Conservation (phyloP, 1,140 invertebrate genomes). For the Helicoverpa armigera region DNA sequence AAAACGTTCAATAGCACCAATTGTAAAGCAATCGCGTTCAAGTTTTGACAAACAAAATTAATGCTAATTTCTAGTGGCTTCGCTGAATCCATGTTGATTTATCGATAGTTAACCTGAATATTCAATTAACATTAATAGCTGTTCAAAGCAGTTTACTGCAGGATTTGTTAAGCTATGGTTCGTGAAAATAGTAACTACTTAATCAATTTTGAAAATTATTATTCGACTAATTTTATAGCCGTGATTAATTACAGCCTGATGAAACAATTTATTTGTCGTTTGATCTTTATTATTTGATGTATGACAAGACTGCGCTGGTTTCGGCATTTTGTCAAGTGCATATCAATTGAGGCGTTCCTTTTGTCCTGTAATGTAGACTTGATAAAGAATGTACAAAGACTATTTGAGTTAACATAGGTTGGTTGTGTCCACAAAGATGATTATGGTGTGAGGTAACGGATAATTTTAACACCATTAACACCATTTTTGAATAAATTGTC, state of each 20-base stretch:
- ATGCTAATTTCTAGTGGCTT: too few species aligned
- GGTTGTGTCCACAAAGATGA: not conserved
- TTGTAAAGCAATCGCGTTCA: too few species aligned
- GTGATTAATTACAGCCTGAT: not conserved
- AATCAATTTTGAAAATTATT: not conserved
- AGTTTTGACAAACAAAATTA: too few species aligned
- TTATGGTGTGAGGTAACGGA: too few species aligned
- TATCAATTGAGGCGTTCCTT: slow-evolving; percentile 28
- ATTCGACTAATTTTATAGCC: not conserved
- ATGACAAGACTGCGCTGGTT: not conserved
- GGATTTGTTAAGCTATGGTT: too few species aligned
- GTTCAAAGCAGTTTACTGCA: too few species aligned
- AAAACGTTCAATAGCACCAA: too few species aligned
- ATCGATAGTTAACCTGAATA: too few species aligned
- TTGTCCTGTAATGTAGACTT: slow-evolving; percentile 25
- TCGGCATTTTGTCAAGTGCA: slow-evolving; percentile 35
- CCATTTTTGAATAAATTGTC: not conserved
- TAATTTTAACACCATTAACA: not conserved
- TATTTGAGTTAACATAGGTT: not conserved
- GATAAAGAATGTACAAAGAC: slow-evolving; percentile 25
- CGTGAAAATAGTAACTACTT: not conserved
- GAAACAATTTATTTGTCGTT: not conserved
- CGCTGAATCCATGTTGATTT: too few species aligned
- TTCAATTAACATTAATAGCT: too few species aligned
- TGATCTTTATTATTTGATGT: slow-evolving; percentile 13